Conservation (phyloP, 2,888 invertebrate species). For the Ditula angustiorana region DNA sequence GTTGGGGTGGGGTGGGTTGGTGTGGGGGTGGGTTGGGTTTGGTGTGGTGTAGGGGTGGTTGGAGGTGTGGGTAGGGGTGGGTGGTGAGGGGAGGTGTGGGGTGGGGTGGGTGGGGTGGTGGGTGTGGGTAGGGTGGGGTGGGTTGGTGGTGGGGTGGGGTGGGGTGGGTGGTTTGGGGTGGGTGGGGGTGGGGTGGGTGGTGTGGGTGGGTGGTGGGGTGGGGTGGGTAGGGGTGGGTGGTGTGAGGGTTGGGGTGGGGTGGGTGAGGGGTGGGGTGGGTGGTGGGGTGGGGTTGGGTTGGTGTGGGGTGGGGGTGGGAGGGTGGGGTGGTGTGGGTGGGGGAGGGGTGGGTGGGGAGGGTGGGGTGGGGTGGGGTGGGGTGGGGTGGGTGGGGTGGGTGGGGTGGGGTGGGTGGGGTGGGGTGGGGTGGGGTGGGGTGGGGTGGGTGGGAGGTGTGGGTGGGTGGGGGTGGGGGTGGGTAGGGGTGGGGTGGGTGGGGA, state of each 20-base stretch:
- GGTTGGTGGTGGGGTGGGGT: slow-evolving; percentile 35
- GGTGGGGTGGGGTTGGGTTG: slow-evolving; percentile 4
- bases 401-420: neutral
- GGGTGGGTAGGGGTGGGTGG: slow-evolving; percentile 43
- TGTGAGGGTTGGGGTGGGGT: slow-evolving; percentile 42
- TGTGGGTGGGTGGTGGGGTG: slow-evolving; percentile 40
- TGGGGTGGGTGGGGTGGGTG: neutral
- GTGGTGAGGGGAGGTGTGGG: slow-evolving; percentile 42
- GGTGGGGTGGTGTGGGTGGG: neutral
- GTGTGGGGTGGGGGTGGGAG: neutral
- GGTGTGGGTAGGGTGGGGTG: slow-evolving; percentile 40
- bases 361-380: neutral
- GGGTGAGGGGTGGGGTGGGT: slow-evolving; percentile 33
- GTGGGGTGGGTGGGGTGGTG: slow-evolving; percentile 42
- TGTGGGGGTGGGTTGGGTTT: slow-evolving; percentile 26
- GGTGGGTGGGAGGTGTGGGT: neutral
- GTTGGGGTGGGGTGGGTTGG: neutral
- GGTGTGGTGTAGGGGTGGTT: slow-evolving; percentile 27
- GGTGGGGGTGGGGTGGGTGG: slow-evolving; percentile 30
- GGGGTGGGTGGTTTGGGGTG: slow-evolving; percentile 35
- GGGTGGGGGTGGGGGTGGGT: neutral
- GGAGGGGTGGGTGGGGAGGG: neutral
- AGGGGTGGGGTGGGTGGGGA: neutral
- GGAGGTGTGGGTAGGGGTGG: slow-evolving; percentile 42
- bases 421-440: neutral